Percentiles rank a stretch among this genome's conserved stretches.
Conservation (phyloP, 23 tunicate species). For the Styela plicata region DNA sequence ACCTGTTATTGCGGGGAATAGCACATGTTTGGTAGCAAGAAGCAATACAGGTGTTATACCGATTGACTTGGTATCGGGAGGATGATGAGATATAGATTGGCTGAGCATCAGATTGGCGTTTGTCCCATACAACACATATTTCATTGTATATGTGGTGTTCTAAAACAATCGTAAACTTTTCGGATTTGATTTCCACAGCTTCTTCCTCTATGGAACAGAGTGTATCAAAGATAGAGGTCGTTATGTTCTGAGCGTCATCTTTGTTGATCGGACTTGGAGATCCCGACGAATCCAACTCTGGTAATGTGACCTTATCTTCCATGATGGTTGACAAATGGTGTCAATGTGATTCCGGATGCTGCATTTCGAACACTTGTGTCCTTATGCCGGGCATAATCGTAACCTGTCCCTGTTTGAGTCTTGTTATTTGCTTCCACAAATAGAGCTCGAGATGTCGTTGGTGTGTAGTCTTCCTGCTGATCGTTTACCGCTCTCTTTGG, state of each 20-base stretch:
- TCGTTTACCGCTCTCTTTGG: too few species aligned
- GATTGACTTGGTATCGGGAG: not conserved
- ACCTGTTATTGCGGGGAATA: not conserved
- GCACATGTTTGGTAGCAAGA: not conserved
- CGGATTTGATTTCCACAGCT: not conserved
- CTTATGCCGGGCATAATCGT: not conserved
- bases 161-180: not conserved
- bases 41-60: not conserved
- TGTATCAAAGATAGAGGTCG: not conserved
- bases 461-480: too few species aligned
- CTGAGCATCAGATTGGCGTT: not conserved
- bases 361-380: not conserved
- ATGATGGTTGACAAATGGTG: too few species aligned
- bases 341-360: too few species aligned
- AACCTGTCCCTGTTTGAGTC: not conserved
- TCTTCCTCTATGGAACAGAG: too few species aligned
- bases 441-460: too few species aligned
- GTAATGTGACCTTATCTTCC: not conserved
- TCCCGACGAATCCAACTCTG: not conserved
- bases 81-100: not conserved
- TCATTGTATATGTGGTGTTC: not conserved
- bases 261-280: not conserved
- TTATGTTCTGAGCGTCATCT: not conserved
- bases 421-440: too few species aligned
- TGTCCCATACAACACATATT: not conserved